Evolutionary conservation across 2,888 invertebrate species (phyloP).

Genomic region (Tachina lurida): DNA sequence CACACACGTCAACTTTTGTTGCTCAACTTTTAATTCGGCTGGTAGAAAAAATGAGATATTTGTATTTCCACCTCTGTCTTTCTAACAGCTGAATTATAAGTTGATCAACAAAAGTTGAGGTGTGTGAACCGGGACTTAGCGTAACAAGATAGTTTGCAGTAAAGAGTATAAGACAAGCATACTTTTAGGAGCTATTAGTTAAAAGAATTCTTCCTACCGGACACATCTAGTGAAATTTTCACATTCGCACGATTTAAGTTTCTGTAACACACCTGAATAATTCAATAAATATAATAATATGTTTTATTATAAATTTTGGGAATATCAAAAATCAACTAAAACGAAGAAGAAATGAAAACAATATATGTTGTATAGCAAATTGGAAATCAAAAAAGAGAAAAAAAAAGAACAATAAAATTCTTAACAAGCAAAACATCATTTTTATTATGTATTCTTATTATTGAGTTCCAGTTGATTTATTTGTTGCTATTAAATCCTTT

Average conservation of each 20-base stretch:
- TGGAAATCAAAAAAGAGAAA: neutral
- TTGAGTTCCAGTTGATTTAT: slow-evolving; percentile 31
- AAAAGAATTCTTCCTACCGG: neutral
- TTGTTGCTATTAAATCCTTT: slow-evolving; percentile 40
- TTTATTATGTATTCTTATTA: slow-evolving; percentile 14
- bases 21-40: no score
- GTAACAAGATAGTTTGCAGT: no score
- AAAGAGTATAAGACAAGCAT: no score
- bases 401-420: slow-evolving; percentile 69
- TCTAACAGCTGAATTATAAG: no score
- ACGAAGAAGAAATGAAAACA: neutral
- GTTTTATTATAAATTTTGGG: neutral
- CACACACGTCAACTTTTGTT: no score
- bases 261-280: neutral
- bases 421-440: slow-evolving; percentile 71
- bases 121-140: no score
- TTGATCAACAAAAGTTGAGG: no score
- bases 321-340: slow-evolving; percentile 12
- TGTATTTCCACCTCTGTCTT: no score
- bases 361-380: no score
- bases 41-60: no score
- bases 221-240: neutral
- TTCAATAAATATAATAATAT: neutral
- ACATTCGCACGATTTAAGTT: neutral
- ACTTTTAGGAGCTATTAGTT: neutral